Conservation (phyloP, 2,888 invertebrate genomes). For the Ligdia adustata region DNA sequence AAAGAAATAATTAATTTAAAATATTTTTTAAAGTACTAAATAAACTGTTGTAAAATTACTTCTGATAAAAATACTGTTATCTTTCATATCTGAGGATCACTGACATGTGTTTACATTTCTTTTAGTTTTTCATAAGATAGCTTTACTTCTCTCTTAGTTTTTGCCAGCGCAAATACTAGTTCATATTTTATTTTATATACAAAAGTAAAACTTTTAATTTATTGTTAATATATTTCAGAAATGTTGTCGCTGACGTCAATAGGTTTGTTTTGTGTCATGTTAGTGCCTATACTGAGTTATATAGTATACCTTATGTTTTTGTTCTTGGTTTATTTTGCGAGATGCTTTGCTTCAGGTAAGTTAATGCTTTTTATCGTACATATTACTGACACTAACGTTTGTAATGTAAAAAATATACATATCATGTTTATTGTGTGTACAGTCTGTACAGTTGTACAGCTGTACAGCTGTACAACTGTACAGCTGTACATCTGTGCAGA, state of each 20-base stretch:
- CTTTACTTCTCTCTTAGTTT: neutral
- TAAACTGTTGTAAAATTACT: too few relatives aligned
- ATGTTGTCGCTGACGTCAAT: constrained; percentile 41
- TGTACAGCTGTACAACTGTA: too few relatives aligned
- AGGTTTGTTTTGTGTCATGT: constrained; percentile 48
- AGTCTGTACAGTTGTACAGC: too few relatives aligned
- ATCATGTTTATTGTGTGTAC: too few relatives aligned
- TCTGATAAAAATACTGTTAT: neutral
- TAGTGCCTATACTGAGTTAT: constrained; percentile 52
- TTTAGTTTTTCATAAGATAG: neutral
- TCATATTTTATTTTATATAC: too few relatives aligned
- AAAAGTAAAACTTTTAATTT: too few relatives aligned
- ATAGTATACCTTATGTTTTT: constrained; percentile 45
- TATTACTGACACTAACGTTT: too few relatives aligned
- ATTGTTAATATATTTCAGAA: too few relatives aligned
- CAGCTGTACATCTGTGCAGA: too few relatives aligned
- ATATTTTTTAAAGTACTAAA: too few relatives aligned
- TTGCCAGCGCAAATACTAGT: neutral
- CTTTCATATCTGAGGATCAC: constrained; percentile 1
- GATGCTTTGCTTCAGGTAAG: constrained; percentile 13
- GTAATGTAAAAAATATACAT: too few relatives aligned
- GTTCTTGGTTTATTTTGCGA: constrained; percentile 30
- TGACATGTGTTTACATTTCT: neutral
- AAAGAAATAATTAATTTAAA: too few relatives aligned
- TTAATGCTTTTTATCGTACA: neutral